Percentiles rank a stretch among this genome's conserved stretches.
These are phyloP conservation scores for Octopus sinensis DNA, from an alignment of 1,140 invertebrate species.

Conservation along the genomic window DNA sequence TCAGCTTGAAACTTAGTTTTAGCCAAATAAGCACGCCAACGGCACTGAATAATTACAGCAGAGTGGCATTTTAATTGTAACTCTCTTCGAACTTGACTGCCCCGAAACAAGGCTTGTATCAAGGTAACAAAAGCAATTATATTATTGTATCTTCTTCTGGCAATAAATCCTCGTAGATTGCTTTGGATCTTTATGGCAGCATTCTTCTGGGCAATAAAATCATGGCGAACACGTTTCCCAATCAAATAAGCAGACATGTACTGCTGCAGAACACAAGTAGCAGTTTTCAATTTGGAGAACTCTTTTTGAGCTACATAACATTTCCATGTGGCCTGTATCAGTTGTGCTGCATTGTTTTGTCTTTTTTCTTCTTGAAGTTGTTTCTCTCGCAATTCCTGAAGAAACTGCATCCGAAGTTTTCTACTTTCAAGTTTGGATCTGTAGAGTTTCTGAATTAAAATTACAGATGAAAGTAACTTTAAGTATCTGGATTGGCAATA, in stretches of 20 bases:
- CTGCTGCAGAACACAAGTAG: constrained; percentile 14
- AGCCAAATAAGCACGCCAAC: too few species aligned
- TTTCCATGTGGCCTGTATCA: neutral
- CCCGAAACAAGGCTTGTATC: constrained; percentile 16
- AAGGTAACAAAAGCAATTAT: neutral
- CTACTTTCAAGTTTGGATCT: constrained; percentile 14
- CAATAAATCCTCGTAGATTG: constrained; percentile 16
- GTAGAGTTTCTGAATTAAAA: constrained; percentile 23
- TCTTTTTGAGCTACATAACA: neutral
- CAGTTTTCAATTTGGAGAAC: constrained; percentile 3
- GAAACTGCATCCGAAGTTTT: neutral
- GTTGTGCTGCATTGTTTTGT: neutral
- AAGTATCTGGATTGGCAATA: constrained; percentile 14
- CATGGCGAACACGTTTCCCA: neutral
- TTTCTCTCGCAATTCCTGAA: neutral
- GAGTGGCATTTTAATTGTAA: too few species aligned
- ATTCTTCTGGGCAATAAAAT: constrained; percentile 11
- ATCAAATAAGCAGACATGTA: constrained; percentile 12
- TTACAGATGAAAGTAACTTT: constrained; percentile 19
- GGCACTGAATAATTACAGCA: too few species aligned
- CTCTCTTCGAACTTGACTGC: too few species aligned
- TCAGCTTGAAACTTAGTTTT: too few species aligned
- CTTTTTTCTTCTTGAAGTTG: neutral
- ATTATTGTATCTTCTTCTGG: neutral
- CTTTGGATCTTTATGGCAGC: constrained; percentile 32